Conservation (phyloP, 1,140 invertebrate species). For the Rhyzopertha dominica region DNA sequence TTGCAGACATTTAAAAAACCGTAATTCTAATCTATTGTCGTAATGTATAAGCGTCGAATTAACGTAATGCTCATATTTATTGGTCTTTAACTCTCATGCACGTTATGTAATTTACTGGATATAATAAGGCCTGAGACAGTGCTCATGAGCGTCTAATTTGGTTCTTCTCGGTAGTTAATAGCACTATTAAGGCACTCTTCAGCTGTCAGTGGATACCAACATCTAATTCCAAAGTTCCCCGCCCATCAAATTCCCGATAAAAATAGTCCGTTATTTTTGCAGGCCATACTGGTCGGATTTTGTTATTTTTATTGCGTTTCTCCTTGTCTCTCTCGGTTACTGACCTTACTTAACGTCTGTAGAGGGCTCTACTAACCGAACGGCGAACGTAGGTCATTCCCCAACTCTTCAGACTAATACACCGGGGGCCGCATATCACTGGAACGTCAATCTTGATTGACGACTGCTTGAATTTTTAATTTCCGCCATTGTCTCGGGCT, state of each 20-base stretch:
- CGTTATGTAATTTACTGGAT: too few relatives aligned
- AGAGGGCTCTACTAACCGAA: conserved; percentile 27
- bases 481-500: conserved; percentile 16
- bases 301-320: conserved; percentile 42
- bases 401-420: conserved; percentile 5
- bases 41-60: too few relatives aligned
- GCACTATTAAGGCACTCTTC: too few relatives aligned
- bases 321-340: conserved; percentile 38
- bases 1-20: too few relatives aligned
- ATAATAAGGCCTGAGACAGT: too few relatives aligned
- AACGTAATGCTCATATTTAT: too few relatives aligned
- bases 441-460: conserved; percentile 25
- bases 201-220: too few relatives aligned
- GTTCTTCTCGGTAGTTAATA: too few relatives aligned
- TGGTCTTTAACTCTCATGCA: too few relatives aligned
- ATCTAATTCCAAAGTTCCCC: too few relatives aligned
- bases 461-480: conserved; percentile 26
- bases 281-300: conserved; percentile 37
- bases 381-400: conserved; percentile 24
- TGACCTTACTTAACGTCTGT: conserved; percentile 38
- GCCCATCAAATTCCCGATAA: conserved; percentile 38
- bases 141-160: too few relatives aligned
- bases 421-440: conserved; percentile 7
- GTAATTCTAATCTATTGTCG: too few relatives aligned
- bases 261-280: conserved; percentile 45